phyloP scores from a whole-genome alignment of 1,140 invertebrate genomes.

The Aphis craccivora region DNA sequence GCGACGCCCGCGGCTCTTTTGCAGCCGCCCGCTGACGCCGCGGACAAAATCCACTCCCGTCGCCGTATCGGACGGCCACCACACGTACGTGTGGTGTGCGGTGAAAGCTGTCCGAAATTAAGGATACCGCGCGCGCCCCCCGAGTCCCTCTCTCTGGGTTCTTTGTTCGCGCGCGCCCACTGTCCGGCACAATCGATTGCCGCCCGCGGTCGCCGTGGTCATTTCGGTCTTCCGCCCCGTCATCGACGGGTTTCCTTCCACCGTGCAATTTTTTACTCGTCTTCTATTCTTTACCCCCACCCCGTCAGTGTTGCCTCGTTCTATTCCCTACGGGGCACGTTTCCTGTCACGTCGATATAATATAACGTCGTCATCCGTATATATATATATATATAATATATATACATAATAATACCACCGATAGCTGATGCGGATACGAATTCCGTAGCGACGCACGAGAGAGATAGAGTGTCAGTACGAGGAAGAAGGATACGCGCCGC shows the following conservation, averaged over 20 bases:
- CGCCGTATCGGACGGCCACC: neutral
- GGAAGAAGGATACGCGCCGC: neutral
- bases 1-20: slow-evolving; percentile 46
- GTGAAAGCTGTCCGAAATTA: slow-evolving; percentile 45
- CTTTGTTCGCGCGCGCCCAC: slow-evolving; percentile 45
- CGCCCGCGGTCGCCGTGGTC: slow-evolving; percentile 39
- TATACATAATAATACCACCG: neutral
- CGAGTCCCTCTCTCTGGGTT: slow-evolving; percentile 16
- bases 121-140: slow-evolving; percentile 17
- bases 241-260: neutral
- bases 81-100: slow-evolving; percentile 28
- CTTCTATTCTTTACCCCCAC: neutral
- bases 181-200: slow-evolving; percentile 49
- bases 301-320: neutral
- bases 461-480: neutral
- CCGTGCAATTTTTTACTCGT: neutral
- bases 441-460: slow-evolving; percentile 20
- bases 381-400: neutral
- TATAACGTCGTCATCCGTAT: neutral
- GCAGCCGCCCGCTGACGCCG: neutral
- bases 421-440: neutral
- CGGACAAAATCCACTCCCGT: slow-evolving; percentile 21
- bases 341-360: slow-evolving; percentile 19
- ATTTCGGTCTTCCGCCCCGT: slow-evolving; percentile 6
- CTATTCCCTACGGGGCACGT: neutral